Evolutionary conservation across 2,888 invertebrate genomes (phyloP), one percentile per base, ranked within the genome.

Genomic region (Glaucopsyche alexis): DNA sequence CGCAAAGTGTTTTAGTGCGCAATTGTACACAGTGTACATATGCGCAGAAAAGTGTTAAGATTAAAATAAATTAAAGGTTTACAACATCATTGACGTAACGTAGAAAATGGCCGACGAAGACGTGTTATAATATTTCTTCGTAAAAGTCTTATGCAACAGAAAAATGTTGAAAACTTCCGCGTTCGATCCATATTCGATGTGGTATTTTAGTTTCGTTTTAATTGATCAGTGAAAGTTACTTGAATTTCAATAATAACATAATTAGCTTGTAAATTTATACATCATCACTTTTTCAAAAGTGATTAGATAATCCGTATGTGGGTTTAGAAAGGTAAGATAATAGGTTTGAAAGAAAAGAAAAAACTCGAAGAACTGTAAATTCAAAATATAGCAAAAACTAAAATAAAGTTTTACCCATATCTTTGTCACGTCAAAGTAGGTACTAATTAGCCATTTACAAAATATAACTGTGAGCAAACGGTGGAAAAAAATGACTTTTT

Each of bases 201-300:
- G 69, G 69, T 67, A 67, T 69, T 69, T 49, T 69, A n/a, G 69
- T 29, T 45, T 47, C 45, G 16, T 47, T 69, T 69, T 69, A 69
- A 38, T 49, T 49, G 49, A 49, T 69, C 69, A 49, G 69, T 69
- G 69, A 69, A 69, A 69, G 69, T 47, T 7, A 14, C 49, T 60
- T 60, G 47, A 47, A 14, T 38, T 13, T 38, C 60, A 29, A 60
- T 60, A 60, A 29, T 60, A 38, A 60, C 13, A 14, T 60, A 60
- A 60, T 60, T 60, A 38, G 14, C 13, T 60, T 29, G 60, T 60
- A 29, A 29, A 29, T 60, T 52, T 60, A 60, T 29, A 60, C 13
- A 60, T 60, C 29, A 29, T 13, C 13, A 29, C 29, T 29, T 29
- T 60, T 47, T 47, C 47, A 13, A 13, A 6, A 60, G 60, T 29